Evolutionary conservation across 1,140 invertebrate genomes (phyloP), one percentile per base, ranked within the genome.

Genomic region (Cryptotermes secundus): DNA sequence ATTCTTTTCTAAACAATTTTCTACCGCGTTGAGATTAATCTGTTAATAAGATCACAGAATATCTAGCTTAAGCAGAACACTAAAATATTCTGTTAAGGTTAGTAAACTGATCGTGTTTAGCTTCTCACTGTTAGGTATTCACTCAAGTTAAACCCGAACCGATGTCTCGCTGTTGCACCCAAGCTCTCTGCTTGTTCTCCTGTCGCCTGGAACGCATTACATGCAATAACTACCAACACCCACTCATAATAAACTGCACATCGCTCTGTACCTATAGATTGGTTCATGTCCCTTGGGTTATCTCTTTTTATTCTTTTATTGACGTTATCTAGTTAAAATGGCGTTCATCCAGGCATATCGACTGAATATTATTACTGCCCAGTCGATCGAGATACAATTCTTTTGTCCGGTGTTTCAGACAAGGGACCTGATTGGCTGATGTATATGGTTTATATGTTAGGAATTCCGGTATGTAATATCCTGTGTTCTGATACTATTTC

Each of bases 261-360:
- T 49, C 45, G 14, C 45, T 49, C 22, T 49, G 22, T 49, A 49
- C 45, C 45, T 49, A 49, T 22, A 49, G 45, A 49, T 49, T 49
- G 26, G 59, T 72, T 31, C 59, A 31, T 31, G 59, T 72, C 59
- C 59, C 59, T 31, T 72, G n/a, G 59, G 59, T 72, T n/a, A 72
- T 72, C 59, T n/a, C 26, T 72, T 72, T 72, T 72, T 72, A 72
- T 72, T 72, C 59, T 72, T 72, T 72, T 72, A 72, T 72, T 72
- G 59, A 72, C 26, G 59, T 10, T 72, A 72, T 72, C 26, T 7
- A 72, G n/a, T 72, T n/a, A 31, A 72, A 72, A 72, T 72, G 26
- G 26, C 59, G 59, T n/a, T 12, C 59, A 72, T 72, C 59, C 59
- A 72, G 59, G 59, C 59, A 72, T 72, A 31, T n/a, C 59, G 59